Evolutionary conservation across 2,797 vertebrate genomes (phyloP).

Genomic region (Clarias fuscus): DNA sequence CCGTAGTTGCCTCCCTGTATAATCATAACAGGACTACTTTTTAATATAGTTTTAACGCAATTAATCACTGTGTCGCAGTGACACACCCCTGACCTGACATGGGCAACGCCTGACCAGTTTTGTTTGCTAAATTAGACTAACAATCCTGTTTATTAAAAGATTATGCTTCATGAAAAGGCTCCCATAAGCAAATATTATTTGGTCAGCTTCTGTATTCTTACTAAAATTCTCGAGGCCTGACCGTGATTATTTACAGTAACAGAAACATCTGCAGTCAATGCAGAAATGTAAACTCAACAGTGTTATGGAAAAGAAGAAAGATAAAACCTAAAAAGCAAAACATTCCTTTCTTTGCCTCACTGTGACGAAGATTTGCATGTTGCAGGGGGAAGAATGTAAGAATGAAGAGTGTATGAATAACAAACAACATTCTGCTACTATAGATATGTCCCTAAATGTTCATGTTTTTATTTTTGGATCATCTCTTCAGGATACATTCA

Average conservation of each 20-base stretch:
- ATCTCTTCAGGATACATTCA: not conserved
- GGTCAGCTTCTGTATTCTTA: not conserved
- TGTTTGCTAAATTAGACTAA: not conserved
- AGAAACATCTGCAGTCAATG: too few species aligned
- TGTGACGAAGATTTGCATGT: too few species aligned
- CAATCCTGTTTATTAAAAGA: not conserved
- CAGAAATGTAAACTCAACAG: too few species aligned
- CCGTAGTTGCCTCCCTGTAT: not conserved
- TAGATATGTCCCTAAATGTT: too few species aligned
- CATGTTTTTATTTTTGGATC: not conserved
- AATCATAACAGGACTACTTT: not conserved
- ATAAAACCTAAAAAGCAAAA: too few species aligned
- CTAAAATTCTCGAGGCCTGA: not conserved
- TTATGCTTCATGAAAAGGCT: not conserved
- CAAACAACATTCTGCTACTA: too few species aligned
- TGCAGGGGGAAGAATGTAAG: too few species aligned
- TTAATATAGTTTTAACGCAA: not conserved
- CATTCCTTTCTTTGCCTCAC: too few species aligned
- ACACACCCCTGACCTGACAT: not conserved
- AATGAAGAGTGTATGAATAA: too few species aligned
- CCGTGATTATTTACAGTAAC: too few species aligned
- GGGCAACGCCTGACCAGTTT: not conserved
- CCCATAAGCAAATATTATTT: not conserved
- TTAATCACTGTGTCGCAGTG: not conserved
- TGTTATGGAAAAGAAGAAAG: too few species aligned